Evolutionary conservation across 2,888 invertebrate genomes (phyloP).

Genomic region (Drosophila mulleri): DNA sequence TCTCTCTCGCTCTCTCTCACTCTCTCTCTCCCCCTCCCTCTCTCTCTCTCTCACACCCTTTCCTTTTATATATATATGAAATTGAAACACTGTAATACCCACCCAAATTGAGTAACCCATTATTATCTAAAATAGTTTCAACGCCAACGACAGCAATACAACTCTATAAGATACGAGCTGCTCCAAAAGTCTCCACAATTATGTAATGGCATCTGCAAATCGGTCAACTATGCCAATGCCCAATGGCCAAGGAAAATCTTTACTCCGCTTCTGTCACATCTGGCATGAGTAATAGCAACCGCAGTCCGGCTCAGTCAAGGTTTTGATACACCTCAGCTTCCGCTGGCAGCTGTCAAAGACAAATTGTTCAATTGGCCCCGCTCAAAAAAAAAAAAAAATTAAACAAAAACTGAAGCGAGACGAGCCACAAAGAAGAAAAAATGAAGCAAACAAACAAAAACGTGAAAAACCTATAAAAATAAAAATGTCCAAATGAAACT

Average conservation of each 20-base stretch:
- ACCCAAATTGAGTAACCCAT: neutral
- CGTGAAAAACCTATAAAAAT: slow-evolving; percentile 20
- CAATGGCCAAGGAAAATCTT: neutral
- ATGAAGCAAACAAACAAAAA: neutral
- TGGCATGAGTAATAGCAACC: neutral
- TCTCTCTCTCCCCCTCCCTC: no score
- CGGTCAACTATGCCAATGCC: neutral
- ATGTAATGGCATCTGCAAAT: neutral
- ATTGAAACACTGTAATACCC: neutral
- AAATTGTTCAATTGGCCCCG: slow-evolving; percentile 59
- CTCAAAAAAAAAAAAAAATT: slow-evolving; percentile 7
- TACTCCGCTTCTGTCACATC: neutral
- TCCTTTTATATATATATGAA: no score
- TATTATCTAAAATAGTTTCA: neutral
- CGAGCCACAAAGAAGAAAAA: slow-evolving; percentile 30
- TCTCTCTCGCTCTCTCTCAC: neutral
- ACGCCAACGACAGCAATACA: neutral
- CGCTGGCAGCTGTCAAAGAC: slow-evolving; percentile 54
- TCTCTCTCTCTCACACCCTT: no score
- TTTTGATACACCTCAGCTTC: slow-evolving; percentile 34
- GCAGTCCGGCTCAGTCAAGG: slow-evolving; percentile 20
- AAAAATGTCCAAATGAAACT: slow-evolving; percentile 49
- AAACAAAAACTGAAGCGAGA: slow-evolving; percentile 40
- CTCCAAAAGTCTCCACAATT: neutral
- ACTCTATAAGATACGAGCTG: no score